Evolutionary conservation across 1,140 invertebrate genomes (phyloP).

Genomic region (Hermatobates lingyangjiaoensis): DNA sequence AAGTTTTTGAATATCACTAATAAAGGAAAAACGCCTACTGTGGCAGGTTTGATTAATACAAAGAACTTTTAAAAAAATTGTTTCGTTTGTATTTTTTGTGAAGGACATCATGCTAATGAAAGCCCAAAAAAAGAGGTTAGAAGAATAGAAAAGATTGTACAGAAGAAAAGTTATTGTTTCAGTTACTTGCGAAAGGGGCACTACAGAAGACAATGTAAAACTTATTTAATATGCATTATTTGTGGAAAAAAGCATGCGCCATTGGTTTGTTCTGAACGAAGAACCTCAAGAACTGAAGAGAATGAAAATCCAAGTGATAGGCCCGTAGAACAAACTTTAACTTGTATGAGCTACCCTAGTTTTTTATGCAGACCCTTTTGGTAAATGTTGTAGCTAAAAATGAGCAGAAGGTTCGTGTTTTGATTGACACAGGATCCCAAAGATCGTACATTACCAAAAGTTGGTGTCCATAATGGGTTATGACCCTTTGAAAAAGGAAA

Average conservation of each 20-base stretch:
- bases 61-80: too few species aligned
- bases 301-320: background rate
- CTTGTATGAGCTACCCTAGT: background rate
- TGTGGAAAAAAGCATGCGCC: background rate
- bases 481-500: background rate
- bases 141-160: too few species aligned
- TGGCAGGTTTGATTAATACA: too few species aligned
- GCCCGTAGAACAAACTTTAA: background rate
- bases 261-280: background rate
- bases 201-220: background rate
- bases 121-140: too few species aligned
- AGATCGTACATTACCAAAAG: background rate
- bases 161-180: too few species aligned
- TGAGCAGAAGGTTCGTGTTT: background rate
- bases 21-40: too few species aligned
- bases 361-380: background rate
- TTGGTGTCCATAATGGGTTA: background rate
- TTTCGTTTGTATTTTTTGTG: too few species aligned
- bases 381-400: background rate
- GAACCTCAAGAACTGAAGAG: background rate
- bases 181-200: too few species aligned
- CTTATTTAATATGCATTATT: background rate
- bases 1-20: too few species aligned
- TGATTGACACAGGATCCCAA: background rate
- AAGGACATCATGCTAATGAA: too few species aligned